Base-by-base conservation (phyloP, 2,888 invertebrate species). In the Caenorhabditis sp. region DNA sequence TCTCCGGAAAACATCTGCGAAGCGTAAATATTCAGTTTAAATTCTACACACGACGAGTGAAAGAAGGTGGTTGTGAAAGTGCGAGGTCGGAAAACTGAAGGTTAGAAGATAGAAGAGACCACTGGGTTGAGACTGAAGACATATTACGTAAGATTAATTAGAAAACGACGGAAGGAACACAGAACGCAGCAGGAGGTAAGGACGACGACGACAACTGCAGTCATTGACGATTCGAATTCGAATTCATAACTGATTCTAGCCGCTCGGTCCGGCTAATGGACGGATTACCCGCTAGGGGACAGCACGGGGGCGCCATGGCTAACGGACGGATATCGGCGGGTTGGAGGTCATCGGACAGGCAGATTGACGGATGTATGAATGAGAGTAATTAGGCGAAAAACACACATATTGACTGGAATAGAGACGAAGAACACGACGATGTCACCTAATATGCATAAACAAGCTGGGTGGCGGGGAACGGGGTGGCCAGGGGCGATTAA, bases 361-460 rank as follows among this genome's bases (percentile, higher is more conserved):
- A 50, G 67, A 58, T 22, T 72, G 70, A 55, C 61, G 62, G 67
- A 24, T 26, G n/a, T 26, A 60, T 74, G 67, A 76, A 76, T 76
- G 67, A 28, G 61, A 61, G 76, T 76, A 76, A 76, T 76, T 76
- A 76, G 76, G 35, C 40, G 76, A 32, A 47, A 74, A 47, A 65
- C 40, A 55, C 61, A 20, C 64, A 64, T 72, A 72, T 67, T 74
- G 74, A 74, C 76, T 61, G 61, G 51, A 58, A 50, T 40, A 13
- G 47, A 32, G 60, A 18, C n/a, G n/a, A n/a, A n/a, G n/a, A n/a
- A n/a, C n/a, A n/a, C n/a, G 20, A 44, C 37, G 24, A 74, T 61
- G 67, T 61, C 76, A 76, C 61, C 55, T 60, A 76, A 60, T 74
- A 74, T 60, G 74, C 50, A 67, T 67, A 74, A 74, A 67, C 65